phyloP scores from a whole-genome alignment of 1,140 invertebrate genomes.

The Anastrepha ludens region DNA sequence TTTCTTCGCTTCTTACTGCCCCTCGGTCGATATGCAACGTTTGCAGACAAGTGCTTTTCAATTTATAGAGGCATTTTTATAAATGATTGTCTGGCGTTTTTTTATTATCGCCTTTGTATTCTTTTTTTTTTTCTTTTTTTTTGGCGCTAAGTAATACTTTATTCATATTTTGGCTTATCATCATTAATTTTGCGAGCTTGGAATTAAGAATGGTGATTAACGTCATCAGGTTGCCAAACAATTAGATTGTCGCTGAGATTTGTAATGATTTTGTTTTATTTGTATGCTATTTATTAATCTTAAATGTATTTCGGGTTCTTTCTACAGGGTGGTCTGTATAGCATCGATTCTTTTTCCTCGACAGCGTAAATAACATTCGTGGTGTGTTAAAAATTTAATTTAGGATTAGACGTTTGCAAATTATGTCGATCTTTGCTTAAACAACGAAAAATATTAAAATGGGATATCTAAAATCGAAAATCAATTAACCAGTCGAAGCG shows the following conservation, averaged over 20 bases:
- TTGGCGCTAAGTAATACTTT: neutral
- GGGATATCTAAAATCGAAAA: too few species aligned
- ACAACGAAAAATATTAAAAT: too few species aligned
- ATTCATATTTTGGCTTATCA: slow-evolving; percentile 13
- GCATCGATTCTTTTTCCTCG: too few species aligned
- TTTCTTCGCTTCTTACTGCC: neutral
- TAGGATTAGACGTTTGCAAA: too few species aligned
- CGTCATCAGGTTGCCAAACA: neutral
- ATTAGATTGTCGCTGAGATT: neutral
- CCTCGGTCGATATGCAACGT: neutral
- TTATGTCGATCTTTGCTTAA: too few species aligned
- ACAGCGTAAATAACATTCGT: too few species aligned
- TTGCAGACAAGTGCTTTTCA: neutral
- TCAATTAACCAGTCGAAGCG: too few species aligned
- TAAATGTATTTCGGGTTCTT: too few species aligned
- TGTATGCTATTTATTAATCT: too few species aligned
- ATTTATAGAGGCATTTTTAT: slow-evolving; percentile 18
- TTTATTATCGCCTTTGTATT: neutral
- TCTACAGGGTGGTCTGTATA: too few species aligned
- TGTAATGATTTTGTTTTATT: neutral
- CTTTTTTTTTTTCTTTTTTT: neutral
- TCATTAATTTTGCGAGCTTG: neutral
- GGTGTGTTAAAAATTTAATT: too few species aligned
- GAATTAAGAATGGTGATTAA: neutral
- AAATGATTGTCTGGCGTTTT: neutral